phyloP scores from a whole-genome alignment of 2,888 invertebrate species.

The Ichneumoninae sp. region DNA sequence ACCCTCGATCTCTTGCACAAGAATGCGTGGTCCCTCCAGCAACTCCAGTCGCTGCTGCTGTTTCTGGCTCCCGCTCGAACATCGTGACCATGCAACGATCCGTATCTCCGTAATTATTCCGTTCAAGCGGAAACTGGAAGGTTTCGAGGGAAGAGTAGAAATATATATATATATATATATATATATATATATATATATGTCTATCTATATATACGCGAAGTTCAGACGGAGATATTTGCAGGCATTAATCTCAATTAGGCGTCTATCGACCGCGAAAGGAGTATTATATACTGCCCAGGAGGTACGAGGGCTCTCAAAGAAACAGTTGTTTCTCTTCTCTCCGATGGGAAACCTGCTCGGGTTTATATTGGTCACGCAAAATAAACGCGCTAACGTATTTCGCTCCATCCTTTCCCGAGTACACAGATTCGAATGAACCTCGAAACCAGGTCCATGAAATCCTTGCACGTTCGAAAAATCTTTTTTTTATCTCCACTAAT shows the following conservation, averaged over 20 bases:
- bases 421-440: not conserved
- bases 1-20: slow-evolving; percentile 39
- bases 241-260: slow-evolving; percentile 76
- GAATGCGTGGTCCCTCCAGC: slow-evolving; percentile 18
- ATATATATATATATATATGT: not conserved
- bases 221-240: slow-evolving; percentile 66
- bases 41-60: slow-evolving; percentile 22
- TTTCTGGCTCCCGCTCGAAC: slow-evolving; percentile 34
- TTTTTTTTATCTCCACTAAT: not conserved
- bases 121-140: slow-evolving; percentile 71
- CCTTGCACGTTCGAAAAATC: not conserved
- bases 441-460: not conserved
- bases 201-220: slow-evolving; percentile 14
- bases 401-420: not conserved
- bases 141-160: slow-evolving; percentile 51
- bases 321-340: slow-evolving; percentile 26
- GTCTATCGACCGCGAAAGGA: slow-evolving; percentile 64
- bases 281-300: slow-evolving; percentile 7
- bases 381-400: slow-evolving; percentile 17
- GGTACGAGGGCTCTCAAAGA: slow-evolving; percentile 36
- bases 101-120: slow-evolving; percentile 76
- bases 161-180: no score
- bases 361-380: slow-evolving; percentile 36
- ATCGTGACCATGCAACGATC: slow-evolving; percentile 69
- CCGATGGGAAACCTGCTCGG: slow-evolving; percentile 8